Conservation (phyloP, 2,113 vertebrate genomes). For the Urocitellus parryii region DNA sequence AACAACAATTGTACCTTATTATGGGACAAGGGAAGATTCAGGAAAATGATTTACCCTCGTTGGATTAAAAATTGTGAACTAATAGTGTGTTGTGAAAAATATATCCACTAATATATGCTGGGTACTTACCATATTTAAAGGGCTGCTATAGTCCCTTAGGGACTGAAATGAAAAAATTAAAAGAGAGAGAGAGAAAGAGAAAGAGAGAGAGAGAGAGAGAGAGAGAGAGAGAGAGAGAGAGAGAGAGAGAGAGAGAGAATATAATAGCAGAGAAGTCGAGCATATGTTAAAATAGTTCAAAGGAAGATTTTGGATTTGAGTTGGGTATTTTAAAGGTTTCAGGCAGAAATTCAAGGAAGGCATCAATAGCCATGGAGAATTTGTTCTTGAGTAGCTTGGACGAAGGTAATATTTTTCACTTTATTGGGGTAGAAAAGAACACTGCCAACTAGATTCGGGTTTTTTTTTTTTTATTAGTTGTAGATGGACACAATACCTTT, state of each 20-base stretch:
- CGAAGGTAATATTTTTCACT: background rate
- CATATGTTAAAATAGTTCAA: slow-evolving; percentile 1
- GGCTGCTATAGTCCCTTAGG: background rate
- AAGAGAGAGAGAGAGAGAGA: too few relatives aligned
- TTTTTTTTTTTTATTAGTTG: too few relatives aligned
- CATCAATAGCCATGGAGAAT: background rate
- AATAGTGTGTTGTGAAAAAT: slow-evolving; percentile 7
- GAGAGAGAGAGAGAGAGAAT: too few relatives aligned
- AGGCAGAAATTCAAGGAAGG: background rate
- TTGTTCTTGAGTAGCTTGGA: background rate
- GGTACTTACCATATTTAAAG: slow-evolving; percentile 21
- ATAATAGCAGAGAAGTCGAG: background rate
- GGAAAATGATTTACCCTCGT: background rate
- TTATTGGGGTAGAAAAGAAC: slow-evolving; percentile 21
- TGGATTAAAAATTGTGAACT: slow-evolving; percentile 1
- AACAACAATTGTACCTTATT: background rate
- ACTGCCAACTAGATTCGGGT: background rate
- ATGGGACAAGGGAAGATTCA: background rate
- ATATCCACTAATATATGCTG: background rate
- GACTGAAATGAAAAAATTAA: slow-evolving; percentile 15
- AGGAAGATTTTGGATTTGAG: slow-evolving; percentile 28
- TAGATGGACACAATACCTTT: too few relatives aligned
- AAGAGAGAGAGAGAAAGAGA: too few relatives aligned
- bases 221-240: too few relatives aligned
- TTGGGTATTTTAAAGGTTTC: slow-evolving; percentile 17